Evolutionary conservation across 2,113 vertebrate genomes (phyloP).

Genomic region (Bubo blakistoni): DNA sequence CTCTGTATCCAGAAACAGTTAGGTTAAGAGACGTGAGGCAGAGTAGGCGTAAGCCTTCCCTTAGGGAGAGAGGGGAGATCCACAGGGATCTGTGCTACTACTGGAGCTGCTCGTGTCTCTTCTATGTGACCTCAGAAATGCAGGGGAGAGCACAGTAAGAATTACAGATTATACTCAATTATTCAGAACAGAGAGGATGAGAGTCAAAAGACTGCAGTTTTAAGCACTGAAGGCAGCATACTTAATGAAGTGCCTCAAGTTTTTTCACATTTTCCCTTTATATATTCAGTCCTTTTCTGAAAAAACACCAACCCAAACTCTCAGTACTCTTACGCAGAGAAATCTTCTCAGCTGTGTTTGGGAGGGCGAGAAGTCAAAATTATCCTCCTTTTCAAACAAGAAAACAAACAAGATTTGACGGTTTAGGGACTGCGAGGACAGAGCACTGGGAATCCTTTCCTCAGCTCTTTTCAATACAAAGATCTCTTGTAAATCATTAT

Average conservation of each 20-base stretch:
- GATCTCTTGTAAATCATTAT: background rate
- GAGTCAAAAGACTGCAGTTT: background rate
- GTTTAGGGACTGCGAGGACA: background rate
- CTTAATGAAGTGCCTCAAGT: background rate
- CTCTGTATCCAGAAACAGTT: background rate
- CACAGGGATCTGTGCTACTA: background rate
- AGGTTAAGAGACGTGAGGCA: background rate
- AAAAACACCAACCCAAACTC: background rate
- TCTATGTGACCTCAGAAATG: rapidly evolving
- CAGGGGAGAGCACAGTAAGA: background rate
- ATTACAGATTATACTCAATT: background rate
- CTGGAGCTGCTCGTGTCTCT: rapidly evolving
- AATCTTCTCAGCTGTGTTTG: background rate
- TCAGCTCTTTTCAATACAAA: background rate
- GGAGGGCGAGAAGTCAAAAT: background rate
- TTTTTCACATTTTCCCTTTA: background rate
- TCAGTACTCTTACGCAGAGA: background rate
- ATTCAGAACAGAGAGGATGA: background rate
- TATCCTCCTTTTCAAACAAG: background rate
- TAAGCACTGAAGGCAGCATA: background rate
- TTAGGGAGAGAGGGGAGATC: background rate
- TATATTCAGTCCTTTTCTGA: background rate
- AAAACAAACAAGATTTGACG: background rate
- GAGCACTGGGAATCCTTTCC: background rate
- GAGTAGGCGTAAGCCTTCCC: background rate